Base-by-base conservation (phyloP, 2,888 invertebrate genomes). In the Leptinotarsa tumamoca region DNA sequence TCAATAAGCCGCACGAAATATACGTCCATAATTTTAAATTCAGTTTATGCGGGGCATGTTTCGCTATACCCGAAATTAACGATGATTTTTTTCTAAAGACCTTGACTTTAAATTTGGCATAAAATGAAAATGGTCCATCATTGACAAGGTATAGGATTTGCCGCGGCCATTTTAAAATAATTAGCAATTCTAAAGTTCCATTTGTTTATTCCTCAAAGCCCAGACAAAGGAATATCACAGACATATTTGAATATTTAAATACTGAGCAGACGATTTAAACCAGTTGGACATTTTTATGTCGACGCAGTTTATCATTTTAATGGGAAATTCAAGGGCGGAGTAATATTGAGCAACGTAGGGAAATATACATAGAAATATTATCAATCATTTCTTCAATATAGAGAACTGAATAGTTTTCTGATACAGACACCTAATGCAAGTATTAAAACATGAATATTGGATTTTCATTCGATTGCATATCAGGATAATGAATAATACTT, bases 221-320 rank as follows among this genome's bases (percentile, higher is more conserved):
- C 86, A 85, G 86, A 87, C 87, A 87, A 87, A 87, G 86, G 86
- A 85, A 86, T 85, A 84, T 82, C 85, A 82, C 84, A 86, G 86
- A 86, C 86, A 86, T 82, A 87, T 87, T 87, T 87, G 86, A 87
- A 87, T 87, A 87, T 87, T 87, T 85, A 87, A 87, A 87, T 86
- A 83, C 80, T 79, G 73, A 80, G 81, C 80, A 82, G 83, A 80
- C 82, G 80, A 82, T 82, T 83, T 82, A 81, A 84, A 84, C 83
- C 82, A 82, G 84, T 83, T 83, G 82, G 84, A 83, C 84, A 83
- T 81, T 82, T 76, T 78, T 79, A 80, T 78, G 80, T 81, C 80
- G 76, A 72, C 78, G 74, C 70, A 75, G 78, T 80, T 73, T 77
- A 80, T 82, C 81, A 82, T 80, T 82, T 81, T 74, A 78, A 78